Evolutionary conservation across 2,113 vertebrate species (phyloP), one percentile per base, ranked within the genome.

Genomic region (Tonatia bakeri): DNA sequence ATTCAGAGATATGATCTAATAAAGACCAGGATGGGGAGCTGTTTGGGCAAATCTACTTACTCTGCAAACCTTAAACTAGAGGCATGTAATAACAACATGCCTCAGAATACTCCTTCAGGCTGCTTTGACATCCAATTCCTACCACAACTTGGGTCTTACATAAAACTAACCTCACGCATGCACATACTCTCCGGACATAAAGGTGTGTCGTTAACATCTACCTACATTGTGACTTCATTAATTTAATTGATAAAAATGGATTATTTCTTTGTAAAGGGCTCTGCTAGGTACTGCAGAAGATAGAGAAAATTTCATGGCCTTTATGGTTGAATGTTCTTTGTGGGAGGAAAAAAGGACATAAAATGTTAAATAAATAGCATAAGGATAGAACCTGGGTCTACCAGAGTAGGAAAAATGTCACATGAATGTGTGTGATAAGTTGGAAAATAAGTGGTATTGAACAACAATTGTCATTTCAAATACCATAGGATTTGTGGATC

Each of bases 101-200:
- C 38, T 45, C 67, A 0, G 22, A 28, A 61, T 64, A 50, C 38
- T 59, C 52, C 36, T 13, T 6, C 14, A 7, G 36, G 43, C 19
- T 26, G n/a, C 22, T 33, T 0, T 17, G 16, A 8, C 8, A 7
- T 17, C 43, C 8, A 28, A 4, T 2, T 9, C 20, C 12, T 13
- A 36, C 7, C 9, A 1, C 9, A 8, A 59, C 22, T 36, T 38
- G 1, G 4, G 3, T 3, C 36, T 56, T 24, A 16, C 0, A 4
- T 20, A 73, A 91, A 67, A 52, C 11, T 33, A 5, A 65, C 11
- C 20, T 87, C 56, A 65, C 8, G 1, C 2, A 2, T 0, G 1
- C 47, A 59, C 28, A 12, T 0, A 38, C 31, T 43, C 19, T 83
- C 54, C 22, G 50, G 28, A 75, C 28, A 36, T n/a, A 47, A 8